Percentiles rank a stretch among this genome's conserved stretches.
Conservation (phyloP, 1,140 invertebrate genomes). For the Bombus waltoni region DNA sequence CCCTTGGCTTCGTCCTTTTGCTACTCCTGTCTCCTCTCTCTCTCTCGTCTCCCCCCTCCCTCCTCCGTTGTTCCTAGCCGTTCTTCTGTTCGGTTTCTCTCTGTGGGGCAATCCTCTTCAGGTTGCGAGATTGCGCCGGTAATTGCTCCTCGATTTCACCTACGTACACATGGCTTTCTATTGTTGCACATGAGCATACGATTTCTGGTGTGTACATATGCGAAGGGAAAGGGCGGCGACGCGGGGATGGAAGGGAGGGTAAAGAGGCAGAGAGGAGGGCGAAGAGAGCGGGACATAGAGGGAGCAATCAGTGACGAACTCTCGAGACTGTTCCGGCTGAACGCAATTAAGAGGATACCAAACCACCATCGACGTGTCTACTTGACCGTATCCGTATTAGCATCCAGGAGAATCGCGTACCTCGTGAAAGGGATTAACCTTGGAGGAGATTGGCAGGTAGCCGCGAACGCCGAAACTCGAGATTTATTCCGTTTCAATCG, state of each 20-base stretch:
- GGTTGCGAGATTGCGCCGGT: slow-evolving; percentile 62
- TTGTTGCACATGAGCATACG: slow-evolving; percentile 3
- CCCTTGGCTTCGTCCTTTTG: slow-evolving; percentile 32
- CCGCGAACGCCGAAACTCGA: background rate
- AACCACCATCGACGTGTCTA: slow-evolving; percentile 39
- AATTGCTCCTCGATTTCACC: slow-evolving; percentile 71
- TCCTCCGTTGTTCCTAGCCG: too few relatives aligned
- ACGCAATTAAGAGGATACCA: slow-evolving; percentile 68
- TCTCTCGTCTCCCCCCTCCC: background rate
- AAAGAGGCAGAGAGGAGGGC: background rate
- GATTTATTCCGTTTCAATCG: background rate
- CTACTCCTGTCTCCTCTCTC: slow-evolving; percentile 1
- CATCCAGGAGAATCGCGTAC: slow-evolving; percentile 27
- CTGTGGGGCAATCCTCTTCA: slow-evolving; percentile 43
- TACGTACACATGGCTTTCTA: slow-evolving; percentile 53
- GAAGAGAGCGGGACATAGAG: background rate
- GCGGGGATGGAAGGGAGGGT: background rate
- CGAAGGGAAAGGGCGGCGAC: background rate
- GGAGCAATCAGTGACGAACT: slow-evolving; percentile 64
- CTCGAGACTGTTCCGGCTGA: slow-evolving; percentile 60
- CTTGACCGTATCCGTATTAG: slow-evolving; percentile 60
- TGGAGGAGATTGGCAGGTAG: background rate
- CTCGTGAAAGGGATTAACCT: slow-evolving; percentile 13
- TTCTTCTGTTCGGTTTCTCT: slow-evolving; percentile 9
- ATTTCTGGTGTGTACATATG: slow-evolving; percentile 12